These are phyloP conservation scores for Notiomystis cincta DNA, from an alignment of 2,113 vertebrate genomes.

Conservation along the genomic window DNA sequence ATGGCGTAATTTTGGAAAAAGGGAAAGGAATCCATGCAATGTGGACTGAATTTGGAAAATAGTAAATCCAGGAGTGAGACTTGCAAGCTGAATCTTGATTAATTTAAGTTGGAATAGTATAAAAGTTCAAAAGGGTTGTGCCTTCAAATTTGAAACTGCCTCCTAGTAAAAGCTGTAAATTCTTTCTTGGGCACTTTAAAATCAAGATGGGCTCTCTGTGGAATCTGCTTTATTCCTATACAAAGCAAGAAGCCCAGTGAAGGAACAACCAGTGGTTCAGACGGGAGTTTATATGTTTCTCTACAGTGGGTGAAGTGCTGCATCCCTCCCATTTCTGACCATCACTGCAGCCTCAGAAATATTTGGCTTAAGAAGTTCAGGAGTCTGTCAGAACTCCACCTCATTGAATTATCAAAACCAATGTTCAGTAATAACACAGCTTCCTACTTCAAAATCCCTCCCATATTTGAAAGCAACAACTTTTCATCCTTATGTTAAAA, in stretches of 20 bases:
- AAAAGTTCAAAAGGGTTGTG: neutral
- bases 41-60: neutral
- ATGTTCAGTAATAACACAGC: neutral
- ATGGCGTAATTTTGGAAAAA: too few species aligned
- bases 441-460: neutral
- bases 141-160: neutral
- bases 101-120: neutral
- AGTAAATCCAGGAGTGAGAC: neutral
- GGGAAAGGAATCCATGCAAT: neutral
- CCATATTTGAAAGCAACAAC: neutral
- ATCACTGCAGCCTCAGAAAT: neutral
- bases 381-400: neutral
- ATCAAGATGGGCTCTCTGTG: neutral
- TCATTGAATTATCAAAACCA: neutral
- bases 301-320: neutral
- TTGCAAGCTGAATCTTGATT: neutral
- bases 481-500: neutral
- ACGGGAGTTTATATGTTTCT: neutral
- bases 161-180: neutral
- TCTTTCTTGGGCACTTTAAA: neutral
- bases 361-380: accelerated
- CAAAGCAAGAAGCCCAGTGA: neutral
- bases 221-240: neutral
- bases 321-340: neutral
- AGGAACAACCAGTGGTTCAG: neutral